Percentiles rank a stretch among this genome's conserved stretches.
Conservation (phyloP, 2,888 invertebrate genomes). For the Metacarcinus magister region DNA sequence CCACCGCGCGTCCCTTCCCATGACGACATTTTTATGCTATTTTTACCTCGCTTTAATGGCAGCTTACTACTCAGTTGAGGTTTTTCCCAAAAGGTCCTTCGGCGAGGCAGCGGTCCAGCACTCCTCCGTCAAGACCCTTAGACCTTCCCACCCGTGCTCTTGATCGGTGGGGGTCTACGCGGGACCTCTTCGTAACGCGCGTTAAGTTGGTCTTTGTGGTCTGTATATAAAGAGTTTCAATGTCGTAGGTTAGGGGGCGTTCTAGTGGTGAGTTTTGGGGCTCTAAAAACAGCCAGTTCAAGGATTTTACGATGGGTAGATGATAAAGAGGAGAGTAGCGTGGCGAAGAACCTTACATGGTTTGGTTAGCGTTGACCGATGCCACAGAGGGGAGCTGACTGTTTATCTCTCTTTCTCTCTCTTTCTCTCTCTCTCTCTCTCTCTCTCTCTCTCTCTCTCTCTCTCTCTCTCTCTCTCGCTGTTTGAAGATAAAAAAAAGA, state of each 20-base stretch:
- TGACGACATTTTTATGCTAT: slow-evolving; percentile 23
- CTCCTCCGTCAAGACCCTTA: not conserved
- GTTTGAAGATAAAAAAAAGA: not conserved
- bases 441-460: not conserved
- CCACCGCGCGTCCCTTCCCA: not conserved
- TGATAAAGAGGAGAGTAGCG: slow-evolving; percentile 10
- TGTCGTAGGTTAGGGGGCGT: not conserved
- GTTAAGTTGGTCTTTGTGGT: not conserved
- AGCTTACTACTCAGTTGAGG: slow-evolving; percentile 22
- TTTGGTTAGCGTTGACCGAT: not conserved
- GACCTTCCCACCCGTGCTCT: not conserved
- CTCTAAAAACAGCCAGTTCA: not conserved
- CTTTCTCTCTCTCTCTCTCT: not conserved
- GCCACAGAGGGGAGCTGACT: no score
- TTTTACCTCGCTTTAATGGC: slow-evolving; percentile 28
- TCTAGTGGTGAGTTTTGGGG: not conserved
- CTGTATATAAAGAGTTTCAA: not conserved
- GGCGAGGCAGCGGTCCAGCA: not conserved
- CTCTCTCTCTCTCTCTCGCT: not conserved
- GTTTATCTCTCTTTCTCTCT: not conserved
- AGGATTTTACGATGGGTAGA: not conserved
- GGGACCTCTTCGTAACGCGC: no score
- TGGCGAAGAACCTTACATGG: not conserved
- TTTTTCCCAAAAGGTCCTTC: not conserved
- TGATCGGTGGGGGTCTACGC: not conserved